Base-by-base conservation (phyloP, 2,113 vertebrate genomes). In the Scolopax mira region DNA sequence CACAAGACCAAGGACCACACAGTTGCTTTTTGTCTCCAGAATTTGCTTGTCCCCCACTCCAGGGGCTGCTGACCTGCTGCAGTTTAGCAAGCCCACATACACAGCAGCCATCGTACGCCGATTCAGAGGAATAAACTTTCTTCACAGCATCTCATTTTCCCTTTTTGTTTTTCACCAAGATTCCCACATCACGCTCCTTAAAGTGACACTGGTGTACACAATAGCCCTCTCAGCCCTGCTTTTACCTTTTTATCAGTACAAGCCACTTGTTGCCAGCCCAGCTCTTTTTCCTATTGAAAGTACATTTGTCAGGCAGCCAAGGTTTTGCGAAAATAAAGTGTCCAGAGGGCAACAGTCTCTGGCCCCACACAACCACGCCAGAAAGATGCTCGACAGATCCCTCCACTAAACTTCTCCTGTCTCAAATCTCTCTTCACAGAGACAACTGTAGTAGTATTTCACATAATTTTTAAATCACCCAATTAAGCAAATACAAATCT, bases 231-330 rank as follows among this genome's bases (percentile, higher is more conserved):
- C 65, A 73, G 90, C 28, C 49, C 19, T 33, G 42, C 46, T 88
- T 88, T 73, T 60, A 93, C 46, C 28, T 70, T 79, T 90, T 89
- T 95, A 95, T 93, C 83, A 91, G 75, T 39, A 66, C 27, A 57
- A 93, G 18, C 67, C 88, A 94, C 55, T 94, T 91, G 87, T 80
- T 88, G 78, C 74, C 87, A 95, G 58, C 25, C 41, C 27, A 41
- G 78, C 28, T 66, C 51, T 79, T 78, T 89, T 80, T 82, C 55
- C 81, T 85, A 66, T 33, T 30, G 3, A 88, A 85, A 85, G 48
- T 15, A 58, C 25, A 35, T 82, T 77, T 95, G 94, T 93, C 82
- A 96, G 89, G 60, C 74, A 93, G 92, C 90, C 82, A 93, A 92
- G 30, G 33, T 33, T 90, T 85, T 86, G 60, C 41, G 66, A 88